Base-by-base conservation (phyloP, 2,888 invertebrate genomes). In the Acronicta psi region DNA sequence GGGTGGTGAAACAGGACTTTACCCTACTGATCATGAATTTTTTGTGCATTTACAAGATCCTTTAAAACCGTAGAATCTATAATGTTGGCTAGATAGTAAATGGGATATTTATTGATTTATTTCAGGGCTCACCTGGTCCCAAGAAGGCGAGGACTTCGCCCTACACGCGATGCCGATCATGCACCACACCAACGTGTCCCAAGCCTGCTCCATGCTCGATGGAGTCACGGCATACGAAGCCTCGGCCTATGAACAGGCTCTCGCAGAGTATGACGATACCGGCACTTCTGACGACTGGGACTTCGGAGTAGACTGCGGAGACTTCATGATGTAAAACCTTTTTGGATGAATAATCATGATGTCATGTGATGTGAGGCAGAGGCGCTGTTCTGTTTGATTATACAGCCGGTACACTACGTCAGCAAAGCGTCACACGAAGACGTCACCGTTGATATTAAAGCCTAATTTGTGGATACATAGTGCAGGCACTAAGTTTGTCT, bases 221-320 rank as follows among this genome's bases (percentile, higher is more conserved):
- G 94, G 94, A 0, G 94, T 95, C 46, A 96, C 95, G 16, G 94
- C 95, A 5, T 96, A 95, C 83, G 96, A 96, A 54, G 95, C 95
- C 0, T 87, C 93, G 0, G 91, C 91, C 1, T 93, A 95, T 73
- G 96, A 95, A 57, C 95, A 96, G 63, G 95, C 96, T 0, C 89
- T 95, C 7, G 95, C 95, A 0, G 95, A 95, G 53, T 91, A 95
- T 59, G 95, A 95, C 55, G 95, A 95, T 70, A 87, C 91, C 0
- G 91, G 85, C 16, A 88, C 94, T 0, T 94, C 95, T 1, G 96
- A 96, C 75, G 96, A 96, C 75, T 96, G 96, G 91, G 96, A 96
- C 83, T 95, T 95, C 62, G 96, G 96, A 41, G 95, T 96, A 65
- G 96, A 96, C 83, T 96, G 96, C 82, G 96, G 96, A 0, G 96